These are phyloP conservation scores for Notolabrus celidotus DNA, from an alignment of 2,797 vertebrate genomes.

Conservation along the genomic window DNA sequence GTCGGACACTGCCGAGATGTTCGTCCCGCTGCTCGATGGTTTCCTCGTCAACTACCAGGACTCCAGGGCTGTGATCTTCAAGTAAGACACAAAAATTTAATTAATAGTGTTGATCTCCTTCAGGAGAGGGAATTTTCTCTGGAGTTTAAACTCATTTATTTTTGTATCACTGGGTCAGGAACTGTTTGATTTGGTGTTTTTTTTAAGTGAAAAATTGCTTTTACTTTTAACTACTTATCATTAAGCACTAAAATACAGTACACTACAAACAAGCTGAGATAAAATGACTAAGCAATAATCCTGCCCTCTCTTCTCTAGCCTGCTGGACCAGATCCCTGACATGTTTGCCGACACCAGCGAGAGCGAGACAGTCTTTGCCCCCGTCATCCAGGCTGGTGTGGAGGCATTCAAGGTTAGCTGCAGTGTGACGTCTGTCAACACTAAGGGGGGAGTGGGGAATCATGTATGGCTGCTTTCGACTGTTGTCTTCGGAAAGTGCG, in stretches of 20 bases:
- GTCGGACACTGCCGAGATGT: conserved; percentile 94
- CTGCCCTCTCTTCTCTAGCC: conserved; percentile 75
- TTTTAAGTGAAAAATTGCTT: no score
- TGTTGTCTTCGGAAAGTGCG: not conserved
- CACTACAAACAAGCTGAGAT: no score
- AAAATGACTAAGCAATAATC: conserved; percentile 7
- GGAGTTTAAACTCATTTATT: not conserved
- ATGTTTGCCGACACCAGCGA: conserved; percentile 96
- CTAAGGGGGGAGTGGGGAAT: conserved; percentile 3
- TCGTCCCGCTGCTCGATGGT: conserved; percentile 95
- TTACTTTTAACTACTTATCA: no score
- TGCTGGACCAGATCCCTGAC: conserved; percentile 97
- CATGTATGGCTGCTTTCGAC: not conserved
- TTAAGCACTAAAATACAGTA: not conserved
- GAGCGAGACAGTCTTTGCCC: conserved; percentile 95
- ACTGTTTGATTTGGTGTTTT: not conserved
- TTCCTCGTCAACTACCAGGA: conserved; percentile 96
- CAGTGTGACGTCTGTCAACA: conserved; percentile 47
- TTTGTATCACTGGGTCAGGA: not conserved
- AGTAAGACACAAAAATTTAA: conserved; percentile 79
- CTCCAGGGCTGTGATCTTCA: conserved; percentile 91
- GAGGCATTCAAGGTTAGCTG: conserved; percentile 94
- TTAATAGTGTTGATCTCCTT: not conserved
- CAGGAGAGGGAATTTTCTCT: not conserved
- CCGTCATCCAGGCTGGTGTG: conserved; percentile 95